Evolutionary conservation across 2,113 vertebrate genomes (phyloP).

Genomic region (Dromas ardeola): DNA sequence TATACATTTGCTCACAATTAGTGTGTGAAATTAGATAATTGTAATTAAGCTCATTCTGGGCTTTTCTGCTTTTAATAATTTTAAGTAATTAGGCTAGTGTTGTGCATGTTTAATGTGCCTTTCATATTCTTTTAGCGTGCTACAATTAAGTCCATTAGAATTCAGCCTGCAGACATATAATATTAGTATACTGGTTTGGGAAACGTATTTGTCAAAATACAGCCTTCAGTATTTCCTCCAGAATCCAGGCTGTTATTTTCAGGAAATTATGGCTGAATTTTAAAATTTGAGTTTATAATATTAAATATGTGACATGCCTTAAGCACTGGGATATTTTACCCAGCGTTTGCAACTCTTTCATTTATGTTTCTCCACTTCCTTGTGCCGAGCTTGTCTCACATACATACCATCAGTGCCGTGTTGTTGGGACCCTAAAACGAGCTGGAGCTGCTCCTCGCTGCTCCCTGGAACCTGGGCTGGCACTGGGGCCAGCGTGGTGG

Average conservation of each 20-base stretch:
- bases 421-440: neutral
- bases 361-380: neutral
- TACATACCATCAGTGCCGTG: rapidly evolving
- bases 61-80: neutral
- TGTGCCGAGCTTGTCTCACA: neutral
- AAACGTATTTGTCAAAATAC: neutral
- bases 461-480: neutral
- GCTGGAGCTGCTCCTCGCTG: neutral
- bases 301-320: neutral
- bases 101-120: neutral
- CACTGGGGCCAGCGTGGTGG: neutral
- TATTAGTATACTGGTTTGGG: neutral
- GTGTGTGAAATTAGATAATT: neutral
- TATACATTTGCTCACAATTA: neutral
- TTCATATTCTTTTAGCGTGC: neutral
- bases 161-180: neutral
- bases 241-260: neutral
- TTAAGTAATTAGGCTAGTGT: neutral
- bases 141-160: neutral
- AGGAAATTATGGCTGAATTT: neutral
- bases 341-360: neutral
- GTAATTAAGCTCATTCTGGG: neutral
- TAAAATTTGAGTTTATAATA: neutral
- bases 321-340: neutral
- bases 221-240: neutral